Evolutionary conservation across 2,797 vertebrate species (phyloP).

Genomic region (Cheirogaleus major): DNA sequence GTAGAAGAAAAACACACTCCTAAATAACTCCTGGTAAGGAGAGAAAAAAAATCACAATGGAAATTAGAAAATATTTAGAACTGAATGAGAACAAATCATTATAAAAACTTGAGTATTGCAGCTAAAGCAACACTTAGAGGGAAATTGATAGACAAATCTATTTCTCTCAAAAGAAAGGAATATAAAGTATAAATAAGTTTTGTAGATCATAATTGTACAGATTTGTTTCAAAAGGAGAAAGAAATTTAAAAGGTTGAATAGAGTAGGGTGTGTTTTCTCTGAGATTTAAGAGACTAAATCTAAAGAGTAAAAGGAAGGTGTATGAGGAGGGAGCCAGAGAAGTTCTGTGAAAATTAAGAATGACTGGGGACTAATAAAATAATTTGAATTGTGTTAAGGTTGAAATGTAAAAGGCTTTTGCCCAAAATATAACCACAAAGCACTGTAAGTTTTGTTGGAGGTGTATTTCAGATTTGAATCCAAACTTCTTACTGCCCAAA

Average conservation of each 20-base stretch:
- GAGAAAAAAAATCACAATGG: background rate
- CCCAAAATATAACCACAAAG: background rate
- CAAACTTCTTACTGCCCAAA: background rate
- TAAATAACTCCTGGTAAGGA: background rate
- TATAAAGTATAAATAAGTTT: background rate
- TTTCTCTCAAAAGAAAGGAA: background rate
- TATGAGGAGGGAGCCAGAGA: background rate
- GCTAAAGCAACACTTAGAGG: background rate
- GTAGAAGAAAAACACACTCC: background rate
- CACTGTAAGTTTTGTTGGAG: background rate
- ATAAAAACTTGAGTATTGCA: background rate
- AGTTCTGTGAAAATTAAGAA: background rate
- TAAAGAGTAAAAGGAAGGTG: background rate
- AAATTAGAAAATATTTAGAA: slow-evolving; percentile 28
- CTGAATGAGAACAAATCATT: background rate
- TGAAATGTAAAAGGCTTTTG: background rate
- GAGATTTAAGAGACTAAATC: background rate
- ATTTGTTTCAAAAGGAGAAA: background rate
- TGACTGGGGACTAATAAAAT: background rate
- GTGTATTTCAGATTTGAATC: background rate
- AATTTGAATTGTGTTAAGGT: background rate
- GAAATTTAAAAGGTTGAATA: background rate
- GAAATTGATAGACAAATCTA: background rate
- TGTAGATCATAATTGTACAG: background rate
- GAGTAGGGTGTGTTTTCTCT: background rate